Evolutionary conservation across 2,888 invertebrate species (phyloP).

Genomic region (Drosophila kambysellisi): DNA sequence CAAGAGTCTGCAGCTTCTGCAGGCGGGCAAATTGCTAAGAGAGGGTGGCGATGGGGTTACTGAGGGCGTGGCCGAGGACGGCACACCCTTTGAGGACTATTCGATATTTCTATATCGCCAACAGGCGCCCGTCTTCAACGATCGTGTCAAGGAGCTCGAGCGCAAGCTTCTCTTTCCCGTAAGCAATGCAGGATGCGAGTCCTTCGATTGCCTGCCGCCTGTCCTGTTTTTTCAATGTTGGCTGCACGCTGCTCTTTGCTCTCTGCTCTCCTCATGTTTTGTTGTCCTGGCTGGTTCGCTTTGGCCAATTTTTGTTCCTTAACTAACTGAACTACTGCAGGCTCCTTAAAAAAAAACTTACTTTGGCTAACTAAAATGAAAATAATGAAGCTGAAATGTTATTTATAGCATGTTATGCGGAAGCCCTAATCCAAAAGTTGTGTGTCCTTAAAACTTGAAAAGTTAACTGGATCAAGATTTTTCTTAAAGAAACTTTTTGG

Average conservation of each 20-base stretch:
- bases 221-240: constrained; percentile 30
- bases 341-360: constrained; percentile 1
- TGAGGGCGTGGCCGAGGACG: constrained; percentile 86
- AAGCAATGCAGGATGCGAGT: constrained; percentile 85
- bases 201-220: constrained; percentile 48
- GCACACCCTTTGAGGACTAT: constrained; percentile 91
- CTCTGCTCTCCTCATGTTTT: constrained; percentile 12
- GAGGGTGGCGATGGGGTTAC: constrained; percentile 84
- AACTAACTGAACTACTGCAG: constrained; percentile 27
- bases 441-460: not conserved
- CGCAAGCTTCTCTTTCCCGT: constrained; percentile 90
- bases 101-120: constrained; percentile 94
- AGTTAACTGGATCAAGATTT: not conserved
- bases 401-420: constrained; percentile 18
- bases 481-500: not conserved
- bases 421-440: constrained; percentile 3
- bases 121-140: constrained; percentile 93
- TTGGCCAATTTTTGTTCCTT: constrained; percentile 17
- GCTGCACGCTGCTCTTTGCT: constrained; percentile 39
- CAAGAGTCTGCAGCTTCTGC: constrained; percentile 94
- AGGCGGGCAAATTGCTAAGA: constrained; percentile 89
- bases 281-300: constrained; percentile 17
- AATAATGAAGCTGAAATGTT: not conserved
- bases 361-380: constrained; percentile 28
- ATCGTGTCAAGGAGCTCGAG: constrained; percentile 93